Evolutionary conservation across 2,113 vertebrate species (phyloP).

Genomic region (Cyanoderma ruficeps): DNA sequence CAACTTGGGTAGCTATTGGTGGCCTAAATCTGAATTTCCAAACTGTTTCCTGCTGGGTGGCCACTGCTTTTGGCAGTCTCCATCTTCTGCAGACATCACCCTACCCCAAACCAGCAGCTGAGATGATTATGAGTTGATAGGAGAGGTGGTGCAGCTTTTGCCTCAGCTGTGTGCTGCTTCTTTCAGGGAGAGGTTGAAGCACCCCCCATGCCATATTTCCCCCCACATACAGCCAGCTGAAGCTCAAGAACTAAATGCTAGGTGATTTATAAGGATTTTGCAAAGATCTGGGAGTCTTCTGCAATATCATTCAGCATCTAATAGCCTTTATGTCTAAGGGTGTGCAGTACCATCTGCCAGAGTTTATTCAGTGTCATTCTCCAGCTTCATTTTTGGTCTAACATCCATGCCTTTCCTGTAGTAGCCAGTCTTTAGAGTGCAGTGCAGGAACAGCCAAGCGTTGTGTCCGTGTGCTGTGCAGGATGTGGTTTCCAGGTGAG

Average conservation of each 20-base stretch:
- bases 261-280: neutral
- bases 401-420: neutral
- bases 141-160: neutral
- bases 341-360: neutral
- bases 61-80: neutral
- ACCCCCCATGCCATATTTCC: fast-evolving
- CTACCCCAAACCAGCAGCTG: neutral
- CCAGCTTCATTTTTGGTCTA: neutral
- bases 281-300: neutral
- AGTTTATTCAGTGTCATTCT: neutral
- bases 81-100: neutral
- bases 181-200: neutral
- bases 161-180: neutral
- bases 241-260: neutral
- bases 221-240: neutral
- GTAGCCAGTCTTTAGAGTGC: neutral
- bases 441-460: neutral
- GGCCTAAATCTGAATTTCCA: neutral
- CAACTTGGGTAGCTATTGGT: neutral
- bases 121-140: neutral
- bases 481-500: neutral
- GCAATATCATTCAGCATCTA: neutral
- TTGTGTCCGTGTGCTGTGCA: fast-evolving
- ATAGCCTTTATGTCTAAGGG: neutral
- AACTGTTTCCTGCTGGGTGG: neutral